Percentiles rank a stretch among this genome's conserved stretches.
phyloP scores from a whole-genome alignment of 2,113 vertebrate species.

The Limanda limanda region DNA sequence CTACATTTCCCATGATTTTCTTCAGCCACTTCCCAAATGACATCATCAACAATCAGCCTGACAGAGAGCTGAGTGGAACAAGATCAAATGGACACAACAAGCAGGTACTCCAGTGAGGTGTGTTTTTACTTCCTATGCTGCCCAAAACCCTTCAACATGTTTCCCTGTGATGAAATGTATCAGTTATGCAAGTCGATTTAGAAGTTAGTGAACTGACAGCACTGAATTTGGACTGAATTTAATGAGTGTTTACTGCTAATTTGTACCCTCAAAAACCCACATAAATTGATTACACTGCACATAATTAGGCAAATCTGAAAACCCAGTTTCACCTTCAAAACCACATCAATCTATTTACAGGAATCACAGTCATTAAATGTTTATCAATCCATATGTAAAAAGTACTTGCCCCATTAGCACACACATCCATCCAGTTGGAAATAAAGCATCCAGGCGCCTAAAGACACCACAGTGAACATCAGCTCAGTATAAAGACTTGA shows the following conservation, averaged over 20 bases:
- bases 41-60: neutral
- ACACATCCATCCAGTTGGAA: conserved; percentile 14
- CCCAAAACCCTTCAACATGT: neutral
- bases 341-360: neutral
- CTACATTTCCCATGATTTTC: conserved; percentile 5
- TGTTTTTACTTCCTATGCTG: neutral
- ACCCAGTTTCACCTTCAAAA: neutral
- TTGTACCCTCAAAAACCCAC: neutral
- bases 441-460: conserved; percentile 18
- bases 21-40: neutral
- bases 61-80: neutral
- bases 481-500: conserved; percentile 48
- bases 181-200: neutral
- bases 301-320: neutral
- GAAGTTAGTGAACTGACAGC: too few relatives aligned
- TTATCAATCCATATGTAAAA: neutral
- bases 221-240: neutral
- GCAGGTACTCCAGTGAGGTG: neutral
- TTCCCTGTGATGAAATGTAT: neutral
- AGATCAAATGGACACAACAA: neutral
- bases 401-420: neutral
- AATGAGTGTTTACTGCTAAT: neutral
- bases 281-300: too few relatives aligned
- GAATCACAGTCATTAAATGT: neutral
- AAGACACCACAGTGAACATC: conserved; percentile 31